Evolutionary conservation across 1,140 invertebrate genomes (phyloP).

Genomic region (Pentalonia nigronervosa): DNA sequence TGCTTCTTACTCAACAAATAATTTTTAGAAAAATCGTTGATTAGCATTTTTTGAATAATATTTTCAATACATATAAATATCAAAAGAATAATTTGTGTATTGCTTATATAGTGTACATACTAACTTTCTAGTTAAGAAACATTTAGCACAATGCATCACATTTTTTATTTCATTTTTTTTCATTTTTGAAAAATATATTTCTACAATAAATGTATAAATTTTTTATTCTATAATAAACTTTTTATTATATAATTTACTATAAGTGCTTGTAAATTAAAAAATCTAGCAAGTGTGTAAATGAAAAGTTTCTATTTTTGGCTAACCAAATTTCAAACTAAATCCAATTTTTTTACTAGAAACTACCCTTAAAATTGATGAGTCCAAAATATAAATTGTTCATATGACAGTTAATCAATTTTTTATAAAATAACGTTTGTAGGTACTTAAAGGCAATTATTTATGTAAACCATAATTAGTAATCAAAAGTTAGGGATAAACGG

Average conservation of each 20-base stretch:
- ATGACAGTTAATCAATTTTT: background rate
- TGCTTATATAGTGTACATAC: background rate
- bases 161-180: too few relatives aligned
- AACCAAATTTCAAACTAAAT: too few relatives aligned
- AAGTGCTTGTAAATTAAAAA: too few relatives aligned
- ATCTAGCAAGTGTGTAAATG: too few relatives aligned
- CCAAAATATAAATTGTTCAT: background rate
- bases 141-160: background rate
- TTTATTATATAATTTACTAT: background rate
- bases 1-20: too few relatives aligned
- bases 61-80: background rate
- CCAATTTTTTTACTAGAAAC: too few relatives aligned
- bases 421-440: background rate
- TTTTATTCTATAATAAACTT: background rate
- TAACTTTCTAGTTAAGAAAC: background rate
- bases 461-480: background rate
- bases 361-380: too few relatives aligned
- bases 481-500: background rate
- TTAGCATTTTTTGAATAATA: too few relatives aligned
- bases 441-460: background rate
- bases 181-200: background rate
- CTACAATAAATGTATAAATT: background rate
- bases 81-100: background rate
- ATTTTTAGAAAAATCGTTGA: too few relatives aligned
- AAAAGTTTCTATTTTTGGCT: too few relatives aligned